phyloP scores from a whole-genome alignment of 2,113 vertebrate species.

The Cygnus atratus region DNA sequence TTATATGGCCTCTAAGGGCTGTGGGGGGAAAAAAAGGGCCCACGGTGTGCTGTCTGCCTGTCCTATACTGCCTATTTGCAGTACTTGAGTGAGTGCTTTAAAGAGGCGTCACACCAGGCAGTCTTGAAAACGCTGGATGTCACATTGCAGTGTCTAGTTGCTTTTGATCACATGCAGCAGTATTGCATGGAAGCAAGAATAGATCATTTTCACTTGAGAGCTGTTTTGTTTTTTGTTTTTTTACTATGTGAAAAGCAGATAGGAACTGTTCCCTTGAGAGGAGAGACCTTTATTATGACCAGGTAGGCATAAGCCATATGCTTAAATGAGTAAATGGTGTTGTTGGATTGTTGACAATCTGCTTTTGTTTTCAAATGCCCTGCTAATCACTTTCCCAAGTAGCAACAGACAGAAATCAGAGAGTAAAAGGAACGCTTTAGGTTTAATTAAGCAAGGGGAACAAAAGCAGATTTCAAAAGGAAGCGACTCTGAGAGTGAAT shows the following conservation, averaged over 20 bases:
- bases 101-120: background rate
- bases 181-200: background rate
- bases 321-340: background rate
- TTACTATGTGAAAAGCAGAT: background rate
- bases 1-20: background rate
- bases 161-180: background rate
- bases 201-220: background rate
- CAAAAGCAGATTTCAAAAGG: background rate
- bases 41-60: fast-evolving
- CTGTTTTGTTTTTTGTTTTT: too few species aligned
- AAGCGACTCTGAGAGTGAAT: background rate
- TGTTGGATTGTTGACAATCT: background rate
- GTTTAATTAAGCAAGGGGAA: background rate
- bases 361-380: background rate
- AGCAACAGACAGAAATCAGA: background rate
- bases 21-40: too few species aligned
- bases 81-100: background rate
- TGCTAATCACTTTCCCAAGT: background rate
- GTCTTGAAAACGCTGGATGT: background rate
- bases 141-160: background rate
- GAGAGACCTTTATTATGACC: background rate
- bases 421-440: background rate
- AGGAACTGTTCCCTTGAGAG: background rate
- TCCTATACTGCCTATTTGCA: background rate
- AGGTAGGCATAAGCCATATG: background rate